Evolutionary conservation across 2,797 vertebrate species (phyloP), one percentile per base, ranked within the genome.

Genomic region (Sebastes steindachneri): DNA sequence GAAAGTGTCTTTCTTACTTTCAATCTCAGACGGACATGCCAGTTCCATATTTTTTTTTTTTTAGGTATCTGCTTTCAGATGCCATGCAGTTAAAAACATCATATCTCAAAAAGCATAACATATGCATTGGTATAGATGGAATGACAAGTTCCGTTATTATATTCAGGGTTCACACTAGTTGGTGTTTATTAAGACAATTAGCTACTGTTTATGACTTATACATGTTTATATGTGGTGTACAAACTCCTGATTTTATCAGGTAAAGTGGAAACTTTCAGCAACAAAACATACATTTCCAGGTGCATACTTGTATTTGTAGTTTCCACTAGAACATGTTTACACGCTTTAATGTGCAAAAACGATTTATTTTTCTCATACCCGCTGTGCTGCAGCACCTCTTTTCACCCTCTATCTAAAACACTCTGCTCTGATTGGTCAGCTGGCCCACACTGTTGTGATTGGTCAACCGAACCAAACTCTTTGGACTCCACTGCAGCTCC

Each of bases 351-450:
- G 1, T 7, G 0, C 15, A 45, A 45, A 45, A 45, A 45, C 41
- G 0, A 17, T 45, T 45, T 17, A 45, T 0, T 45, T 45, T 45
- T 45, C 41, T 17, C 15, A 45, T 0, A 45, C 14, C 6, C 0
- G 41, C 41, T 17, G 15, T 45, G 41, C 41, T 17, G 41, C 41
- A 45, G 41, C 41, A 45, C 41, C 41, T 17, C 41, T 45, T 45
- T 45, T 45, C 41, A 45, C 41, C 41, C 41, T 45, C 41, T 45
- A 0, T 17, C 41, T 17, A 17, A 45, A 17, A 45, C 41, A 0
- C 41, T 45, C 15, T 45, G 41, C 41, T 45, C 41, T 45, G 41
- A 45, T 17, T 45, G 41, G 41, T 45, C 41, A 45, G 41, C 41
- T 45, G 41, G 41, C 41, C 41, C 41, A 45, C 41, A 0, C 0